These are phyloP conservation scores for Drosophila pruinosa DNA, from an alignment of 1,140 invertebrate species.

Conservation along the genomic window DNA sequence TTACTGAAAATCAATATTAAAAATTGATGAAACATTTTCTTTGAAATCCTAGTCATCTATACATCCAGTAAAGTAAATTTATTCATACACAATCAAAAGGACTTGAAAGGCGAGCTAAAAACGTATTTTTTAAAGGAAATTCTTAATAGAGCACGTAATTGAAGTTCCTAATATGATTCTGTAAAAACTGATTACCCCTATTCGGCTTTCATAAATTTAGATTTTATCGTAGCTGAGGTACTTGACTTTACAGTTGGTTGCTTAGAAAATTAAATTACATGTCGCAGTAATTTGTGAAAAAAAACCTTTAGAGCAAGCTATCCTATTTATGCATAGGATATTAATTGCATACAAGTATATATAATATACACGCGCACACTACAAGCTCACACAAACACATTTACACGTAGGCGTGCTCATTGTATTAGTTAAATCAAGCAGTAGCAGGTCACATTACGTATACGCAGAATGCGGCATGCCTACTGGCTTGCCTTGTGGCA, in stretches of 20 bases:
- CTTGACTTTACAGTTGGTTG: slow-evolving; percentile 3
- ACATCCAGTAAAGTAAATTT: background rate
- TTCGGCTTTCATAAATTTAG: background rate
- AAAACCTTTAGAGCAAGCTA: slow-evolving; percentile 25
- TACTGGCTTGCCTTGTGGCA: slow-evolving; percentile 32
- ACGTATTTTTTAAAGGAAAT: background rate
- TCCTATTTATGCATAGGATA: slow-evolving; percentile 57
- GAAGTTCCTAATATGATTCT: background rate
- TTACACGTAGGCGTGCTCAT: slow-evolving; percentile 18
- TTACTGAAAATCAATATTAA: no score
- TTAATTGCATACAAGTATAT: slow-evolving; percentile 58
- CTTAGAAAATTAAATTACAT: slow-evolving; percentile 52
- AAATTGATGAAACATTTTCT: no score
- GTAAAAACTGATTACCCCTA: slow-evolving; percentile 13
- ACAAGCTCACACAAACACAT: background rate
- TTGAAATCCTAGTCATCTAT: no score
- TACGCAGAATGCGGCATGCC: slow-evolving; percentile 28
- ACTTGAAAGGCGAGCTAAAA: background rate
- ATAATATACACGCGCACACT: background rate
- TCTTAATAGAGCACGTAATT: background rate
- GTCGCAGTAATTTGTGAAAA: slow-evolving; percentile 30
- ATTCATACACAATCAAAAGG: background rate
- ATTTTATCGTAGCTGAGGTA: background rate
- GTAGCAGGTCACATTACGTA: slow-evolving; percentile 56
- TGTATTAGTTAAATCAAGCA: slow-evolving; percentile 41